Conservation (phyloP, 1,140 invertebrate species). For the Atta cephalotes region DNA sequence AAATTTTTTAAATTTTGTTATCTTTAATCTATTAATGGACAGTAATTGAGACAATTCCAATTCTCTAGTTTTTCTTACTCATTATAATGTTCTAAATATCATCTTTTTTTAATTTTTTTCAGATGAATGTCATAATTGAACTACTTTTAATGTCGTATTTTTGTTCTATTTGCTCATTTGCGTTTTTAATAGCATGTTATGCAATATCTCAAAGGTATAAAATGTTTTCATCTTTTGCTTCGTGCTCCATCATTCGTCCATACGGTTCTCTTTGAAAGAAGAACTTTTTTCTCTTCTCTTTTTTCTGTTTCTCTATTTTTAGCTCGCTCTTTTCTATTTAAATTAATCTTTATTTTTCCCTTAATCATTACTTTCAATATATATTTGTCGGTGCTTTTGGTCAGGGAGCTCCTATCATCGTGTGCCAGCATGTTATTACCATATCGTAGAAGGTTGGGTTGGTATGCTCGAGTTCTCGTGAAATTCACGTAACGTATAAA, state of each 20-base stretch:
- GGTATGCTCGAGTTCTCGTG: not conserved
- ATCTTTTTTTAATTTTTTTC: not conserved
- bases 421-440: not conserved
- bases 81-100: not conserved
- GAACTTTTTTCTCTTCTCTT: not conserved
- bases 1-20: not conserved
- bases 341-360: conserved; percentile 8
- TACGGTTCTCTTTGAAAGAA: not conserved
- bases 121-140: not conserved
- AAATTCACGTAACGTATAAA: conserved; percentile 19
- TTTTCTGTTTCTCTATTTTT: not conserved
- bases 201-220: conserved; percentile 13
- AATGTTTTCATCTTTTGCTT: conserved; percentile 34
- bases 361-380: conserved; percentile 30
- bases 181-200: not conserved
- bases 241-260: not conserved
- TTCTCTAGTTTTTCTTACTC: not conserved
- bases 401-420: conserved; percentile 3
- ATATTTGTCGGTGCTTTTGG: not conserved
- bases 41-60: not conserved
- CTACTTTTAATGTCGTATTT: not conserved
- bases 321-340: not conserved
- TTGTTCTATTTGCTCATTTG: not conserved
- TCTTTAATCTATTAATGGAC: no score
- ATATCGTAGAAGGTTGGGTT: not conserved